Base-by-base conservation (phyloP, 2,888 invertebrate genomes). In the Lepidocyrtoides sp. region DNA sequence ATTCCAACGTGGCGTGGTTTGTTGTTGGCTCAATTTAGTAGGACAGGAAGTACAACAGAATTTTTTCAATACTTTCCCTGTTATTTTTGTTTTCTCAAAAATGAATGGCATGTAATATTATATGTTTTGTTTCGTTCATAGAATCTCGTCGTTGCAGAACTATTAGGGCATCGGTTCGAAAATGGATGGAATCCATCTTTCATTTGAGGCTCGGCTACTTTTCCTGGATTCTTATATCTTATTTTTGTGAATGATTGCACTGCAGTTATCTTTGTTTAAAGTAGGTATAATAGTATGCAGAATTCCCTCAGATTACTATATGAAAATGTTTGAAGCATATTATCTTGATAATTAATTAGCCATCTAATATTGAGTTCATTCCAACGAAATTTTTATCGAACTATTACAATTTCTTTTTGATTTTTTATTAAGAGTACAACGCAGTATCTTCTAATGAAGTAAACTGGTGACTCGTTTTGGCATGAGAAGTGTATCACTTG, bases 401-500 rank as follows among this genome's bases (percentile, higher is more conserved):
- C 60, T 69, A 12, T 69, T 1, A 26, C 26, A 12, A 23, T 26
- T 0, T 77, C n/a, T 29, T 8, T 77, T 77, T 66, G 69, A 51
- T 32, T 79, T 79, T 36, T 72, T 72, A 8, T 79, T 57, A 84
- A 0, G 90, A 90, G 79, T 84, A 84, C 77, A 90, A 29, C 12
- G 82, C 54, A 36, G 66, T 79, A 48, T 90, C 84, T 32, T 90
- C 77, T 57, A 79, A 79, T 17, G 79, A 79, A 66, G 83, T 60
- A 32, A 54, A 75, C 29, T 32, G 29, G 20, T 83, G 69, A 41
- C 51, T 36, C 63, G 63, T 84, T 60, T 83, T 84, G 41, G 77
- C 29, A 29, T 66, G 77, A 36, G 77, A 90, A 77, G 79, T 48
- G 48, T 81, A 91, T 94, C 93, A 99, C 96, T 99, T 99, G 94